These are phyloP conservation scores for Notoglanidium macrostoma DNA, from an alignment of 2,797 vertebrate species.

Conservation along the genomic window DNA sequence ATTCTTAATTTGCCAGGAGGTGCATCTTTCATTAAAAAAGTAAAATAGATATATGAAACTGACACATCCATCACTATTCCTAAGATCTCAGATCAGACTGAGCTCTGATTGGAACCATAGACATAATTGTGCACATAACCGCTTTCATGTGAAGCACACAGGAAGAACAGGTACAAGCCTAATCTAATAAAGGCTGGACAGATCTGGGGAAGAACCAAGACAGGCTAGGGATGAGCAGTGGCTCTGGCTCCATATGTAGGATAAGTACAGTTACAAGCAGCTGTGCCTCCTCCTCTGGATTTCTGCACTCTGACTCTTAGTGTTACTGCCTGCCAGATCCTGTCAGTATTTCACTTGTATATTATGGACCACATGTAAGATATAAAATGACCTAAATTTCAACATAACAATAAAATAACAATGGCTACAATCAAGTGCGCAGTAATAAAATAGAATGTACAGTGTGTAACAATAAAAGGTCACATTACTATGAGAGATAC, in stretches of 20 bases:
- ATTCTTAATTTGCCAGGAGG: slow-evolving; percentile 3
- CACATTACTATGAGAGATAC: slow-evolving; percentile 34
- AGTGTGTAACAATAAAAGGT: slow-evolving; percentile 17
- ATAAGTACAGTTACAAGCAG: slow-evolving; percentile 50
- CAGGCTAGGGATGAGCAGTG: slow-evolving; percentile 50
- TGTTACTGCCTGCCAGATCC: slow-evolving; percentile 36
- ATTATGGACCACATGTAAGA: slow-evolving; percentile 47
- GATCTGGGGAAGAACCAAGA: slow-evolving; percentile 49
- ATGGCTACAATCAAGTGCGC: slow-evolving; percentile 6
- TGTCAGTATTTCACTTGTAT: slow-evolving; percentile 47
- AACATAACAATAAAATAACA: slow-evolving; percentile 45
- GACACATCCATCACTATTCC: slow-evolving; percentile 49
- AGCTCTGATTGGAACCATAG: slow-evolving; percentile 77
- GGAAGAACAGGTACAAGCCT: slow-evolving; percentile 72
- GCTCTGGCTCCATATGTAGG: slow-evolving; percentile 46
- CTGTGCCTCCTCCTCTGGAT: slow-evolving; percentile 39
- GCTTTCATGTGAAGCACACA: slow-evolving; percentile 74
- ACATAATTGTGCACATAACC: slow-evolving; percentile 73
- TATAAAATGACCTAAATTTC: slow-evolving; percentile 36
- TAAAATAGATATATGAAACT: neutral
- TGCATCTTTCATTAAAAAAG: neutral
- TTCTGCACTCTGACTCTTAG: slow-evolving; percentile 28
- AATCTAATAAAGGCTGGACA: slow-evolving; percentile 68
- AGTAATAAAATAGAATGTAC: slow-evolving; percentile 17
- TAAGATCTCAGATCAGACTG: slow-evolving; percentile 45